Base-by-base conservation (phyloP, 2,888 invertebrate genomes). In the Eupeodes latifasciatus region DNA sequence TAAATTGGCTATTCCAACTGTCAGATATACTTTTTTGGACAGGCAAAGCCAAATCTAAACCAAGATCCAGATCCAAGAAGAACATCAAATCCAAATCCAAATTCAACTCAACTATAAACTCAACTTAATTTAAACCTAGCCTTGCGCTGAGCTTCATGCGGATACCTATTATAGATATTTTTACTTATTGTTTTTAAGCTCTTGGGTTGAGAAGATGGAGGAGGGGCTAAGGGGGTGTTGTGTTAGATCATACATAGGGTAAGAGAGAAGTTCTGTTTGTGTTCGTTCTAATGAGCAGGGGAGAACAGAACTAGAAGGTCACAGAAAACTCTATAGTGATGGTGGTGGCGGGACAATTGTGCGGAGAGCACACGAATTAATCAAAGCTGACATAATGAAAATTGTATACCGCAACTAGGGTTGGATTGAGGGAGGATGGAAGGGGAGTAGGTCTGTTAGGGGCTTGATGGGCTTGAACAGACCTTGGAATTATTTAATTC, bases 341-440 rank as follows among this genome's bases (percentile, higher is more conserved):
- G 6, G 61, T n/a, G n/a, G 9, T 19, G 53, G 57, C 57, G 57
- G 57, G 57, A 47, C 51, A 67, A 34, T 27, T 9, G 67, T 74
- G 40, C 61, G 66, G 34, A 84, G 86, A 87, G 80, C 71, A 75
- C 78, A 81, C 81, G 81, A 78, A 88, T 88, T 81, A 85, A 88
- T 88, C 88, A 85, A 88, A 85, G 88, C 81, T 88, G 85, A 81
- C 88, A 85, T 85, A 81, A 72, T 88, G 81, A 74, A 88, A 85
- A 85, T 78, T 78, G 51, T 69, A 78, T 81, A 40, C 47, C 7
- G 71, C 34, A 11, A 19, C 27, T 36, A 47, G 5, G 5, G 57
- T 11, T 57, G 9, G 57, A 27, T 12, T 5, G 47, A 36, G 2
- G 10, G n/a, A 6, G 12, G 7, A 5, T 6, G 10, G 40, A 34